Conservation (phyloP, 2,113 vertebrate genomes). For the Pyxicephalus adspersus region DNA sequence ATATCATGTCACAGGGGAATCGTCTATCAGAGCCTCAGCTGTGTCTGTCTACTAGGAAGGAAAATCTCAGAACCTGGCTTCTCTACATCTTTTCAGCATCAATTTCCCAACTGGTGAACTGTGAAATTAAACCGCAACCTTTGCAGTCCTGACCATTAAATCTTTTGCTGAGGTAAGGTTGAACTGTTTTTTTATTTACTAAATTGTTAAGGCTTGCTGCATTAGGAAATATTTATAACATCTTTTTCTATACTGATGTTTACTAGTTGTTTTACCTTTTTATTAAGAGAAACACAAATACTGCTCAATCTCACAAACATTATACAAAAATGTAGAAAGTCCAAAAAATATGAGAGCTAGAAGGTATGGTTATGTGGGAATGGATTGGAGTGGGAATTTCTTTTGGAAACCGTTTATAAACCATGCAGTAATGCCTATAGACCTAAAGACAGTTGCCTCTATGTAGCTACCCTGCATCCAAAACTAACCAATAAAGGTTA, state of each 20-base stretch:
- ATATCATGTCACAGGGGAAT: constrained; percentile 14
- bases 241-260: constrained; percentile 12
- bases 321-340: not conserved
- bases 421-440: too few relatives aligned
- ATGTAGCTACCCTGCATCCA: too few relatives aligned
- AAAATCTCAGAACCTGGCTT: constrained; percentile 43
- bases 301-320: constrained; percentile 1
- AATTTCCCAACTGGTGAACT: constrained; percentile 57
- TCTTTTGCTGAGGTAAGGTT: constrained; percentile 56
- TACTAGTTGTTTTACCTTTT: constrained; percentile 17
- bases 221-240: constrained; percentile 53
- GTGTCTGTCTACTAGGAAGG: constrained; percentile 31
- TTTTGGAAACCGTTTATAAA: too few relatives aligned
- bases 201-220: constrained; percentile 35
- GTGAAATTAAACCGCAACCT: constrained; percentile 58
- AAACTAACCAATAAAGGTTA: too few relatives aligned
- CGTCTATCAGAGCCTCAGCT: constrained; percentile 16
- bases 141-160: constrained; percentile 55
- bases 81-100: constrained; percentile 55
- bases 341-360: not conserved
- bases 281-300: not conserved
- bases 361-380: too few relatives aligned
- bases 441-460: too few relatives aligned
- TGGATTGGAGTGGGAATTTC: too few relatives aligned
- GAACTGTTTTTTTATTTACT: constrained; percentile 36